A percentile compares a stretch with the other conserved stretches of the same genome.
Evolutionary conservation across 2,888 invertebrate genomes (phyloP).

Genomic region (Caenorhabditis wallacei): DNA sequence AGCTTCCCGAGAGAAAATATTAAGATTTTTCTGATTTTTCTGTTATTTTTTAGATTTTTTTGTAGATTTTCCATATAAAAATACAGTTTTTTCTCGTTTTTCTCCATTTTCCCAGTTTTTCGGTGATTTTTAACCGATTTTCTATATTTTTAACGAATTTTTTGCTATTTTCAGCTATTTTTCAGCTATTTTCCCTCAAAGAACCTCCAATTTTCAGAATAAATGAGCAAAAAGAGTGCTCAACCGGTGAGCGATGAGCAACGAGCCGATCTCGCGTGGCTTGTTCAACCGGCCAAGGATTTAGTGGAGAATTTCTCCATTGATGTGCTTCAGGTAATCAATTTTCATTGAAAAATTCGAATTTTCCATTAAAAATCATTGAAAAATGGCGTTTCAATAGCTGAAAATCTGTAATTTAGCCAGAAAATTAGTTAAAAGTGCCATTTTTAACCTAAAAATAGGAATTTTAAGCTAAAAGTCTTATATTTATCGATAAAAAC

Average conservation of each 20-base stretch:
- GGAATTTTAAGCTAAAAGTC: too few relatives aligned
- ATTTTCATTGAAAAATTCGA: too few relatives aligned
- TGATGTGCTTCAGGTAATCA: slow-evolving; percentile 53
- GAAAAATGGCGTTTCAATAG: too few relatives aligned
- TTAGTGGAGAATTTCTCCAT: slow-evolving; percentile 66
- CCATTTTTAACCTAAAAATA: too few relatives aligned
- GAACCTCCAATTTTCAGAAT: neutral
- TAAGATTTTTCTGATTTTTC: slow-evolving; percentile 8
- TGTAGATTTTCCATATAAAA: slow-evolving; percentile 16
- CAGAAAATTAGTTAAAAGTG: too few relatives aligned
- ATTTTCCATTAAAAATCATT: too few relatives aligned
- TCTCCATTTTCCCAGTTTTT: neutral
- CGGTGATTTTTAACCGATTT: neutral
- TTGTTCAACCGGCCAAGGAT: slow-evolving; percentile 68
- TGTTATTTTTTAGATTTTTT: neutral
- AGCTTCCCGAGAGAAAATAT: slow-evolving; percentile 72
- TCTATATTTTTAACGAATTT: neutral
- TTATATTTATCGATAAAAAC: too few relatives aligned
- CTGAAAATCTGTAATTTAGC: too few relatives aligned
- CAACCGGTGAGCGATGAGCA: slow-evolving; percentile 8
- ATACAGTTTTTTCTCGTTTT: neutral
- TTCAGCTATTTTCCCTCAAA: slow-evolving; percentile 1
- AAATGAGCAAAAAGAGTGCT: slow-evolving; percentile 18
- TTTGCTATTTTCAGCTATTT: neutral
- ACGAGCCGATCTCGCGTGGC: slow-evolving; percentile 52